Base-by-base conservation (phyloP, 2,797 vertebrate species). In the Sardinella longiceps region DNA sequence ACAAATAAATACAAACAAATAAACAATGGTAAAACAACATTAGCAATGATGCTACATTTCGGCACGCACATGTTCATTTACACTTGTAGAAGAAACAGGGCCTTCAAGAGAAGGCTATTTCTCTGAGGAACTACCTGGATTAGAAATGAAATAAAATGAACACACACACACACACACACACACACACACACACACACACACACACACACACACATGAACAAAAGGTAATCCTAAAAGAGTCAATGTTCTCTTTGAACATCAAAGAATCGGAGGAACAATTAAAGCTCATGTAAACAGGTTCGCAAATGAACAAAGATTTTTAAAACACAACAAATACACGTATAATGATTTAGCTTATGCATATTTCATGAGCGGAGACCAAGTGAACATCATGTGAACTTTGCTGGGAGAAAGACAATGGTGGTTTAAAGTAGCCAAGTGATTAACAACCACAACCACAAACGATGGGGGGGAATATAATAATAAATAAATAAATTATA, bases 201-300 rank as follows among this genome's bases (percentile, higher is more conserved):
- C 70, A 43, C 37, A 82, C 66, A 28, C 87, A 70, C 11, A 70
- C 33, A 43, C 70, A 43, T 20, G 23, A 15, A 77, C 70, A 77
- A 89, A 90, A 92, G 88, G 92, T 94, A 94, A 94, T 94, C 92
- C 92, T 89, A 93, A 94, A 95, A 88, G 86, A 91, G 89, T 91
- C 89, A 84, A 92, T 92, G 90, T 93, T 91, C 91, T 90, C 94
- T 95, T 95, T 95, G 94, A 95, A 95, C 94, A 93, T 95, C 94
- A 95, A 95, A 94, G 93, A 93, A 93, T 87, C 87, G 85, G 88
- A 89, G 91, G 88, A 91, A 94, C 91, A 95, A 95, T 95, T 95
- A 95, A 93, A 93, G 20, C 87, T 86, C 89, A 91, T 91, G 90
- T 88, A 91, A 77, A 90, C 83, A 84, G 83, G 25, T 82, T 81